Base-by-base conservation (phyloP, 2,113 vertebrate genomes). In the Gallinago paraguaiae region DNA sequence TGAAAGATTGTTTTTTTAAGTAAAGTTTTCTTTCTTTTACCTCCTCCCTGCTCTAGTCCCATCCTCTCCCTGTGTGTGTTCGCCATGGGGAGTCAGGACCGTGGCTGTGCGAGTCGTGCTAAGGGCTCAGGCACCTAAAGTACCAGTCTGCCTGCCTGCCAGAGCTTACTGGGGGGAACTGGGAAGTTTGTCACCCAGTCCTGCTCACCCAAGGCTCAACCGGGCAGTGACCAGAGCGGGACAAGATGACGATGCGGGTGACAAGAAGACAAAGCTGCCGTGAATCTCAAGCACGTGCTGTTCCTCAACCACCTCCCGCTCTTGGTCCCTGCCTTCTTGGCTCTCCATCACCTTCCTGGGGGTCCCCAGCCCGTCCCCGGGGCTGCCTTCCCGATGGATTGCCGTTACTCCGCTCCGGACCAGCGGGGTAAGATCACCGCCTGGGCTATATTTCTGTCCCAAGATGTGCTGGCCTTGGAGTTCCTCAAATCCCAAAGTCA, bases 401-500 rank as follows among this genome's bases (percentile, higher is more conserved):
- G 65, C 65, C 64, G 56, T 37, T n/a, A 3, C 56, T n/a, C 33
- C 51, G 77, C 76, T 72, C 82, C 43, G 18, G 20, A 86, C 18
- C 68, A 64, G 24, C 25, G 35, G 64, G 65, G 31, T 33, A 41
- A 23, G 65, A 79, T 75, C 54, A 17, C 30, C 0, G 6, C 45
- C 28, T 65, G 2, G 7, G 57, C 83, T 60, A 6, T 92, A 82
- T 94, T 94, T 93, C 89, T 85, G 81, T 77, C 59, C 14, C 86
- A 76, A 76, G 89, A 83, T 85, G 24, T 82, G 88, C 92, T 94
- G 86, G 81, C 65, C 74, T 89, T 88, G 71, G 67, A 82, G 27
- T 71, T 91, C 16, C 22, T 56, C 6, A 24, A 92, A 89, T 92
- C 51, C 83, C 75, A 6, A 53, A 82, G 84, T 95, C 95, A 96